phyloP scores from a whole-genome alignment of 2,888 invertebrate genomes.

The Odiellus spinosus region DNA sequence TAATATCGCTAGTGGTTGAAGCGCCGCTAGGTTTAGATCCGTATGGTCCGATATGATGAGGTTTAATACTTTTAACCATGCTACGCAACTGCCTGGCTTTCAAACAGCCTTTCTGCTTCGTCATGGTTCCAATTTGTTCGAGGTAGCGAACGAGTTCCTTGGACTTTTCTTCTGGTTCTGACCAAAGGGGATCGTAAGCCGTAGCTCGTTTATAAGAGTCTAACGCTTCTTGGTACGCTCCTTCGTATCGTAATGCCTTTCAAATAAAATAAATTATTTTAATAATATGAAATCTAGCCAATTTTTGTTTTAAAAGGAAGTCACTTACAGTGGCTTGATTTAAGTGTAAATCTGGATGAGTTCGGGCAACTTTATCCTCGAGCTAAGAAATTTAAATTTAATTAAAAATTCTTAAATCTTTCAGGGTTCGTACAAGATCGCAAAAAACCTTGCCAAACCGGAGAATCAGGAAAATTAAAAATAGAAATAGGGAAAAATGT shows the following conservation, averaged over 20 bases:
- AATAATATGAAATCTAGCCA: background rate
- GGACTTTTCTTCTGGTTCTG: slow-evolving; percentile 44
- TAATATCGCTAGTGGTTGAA: slow-evolving; percentile 36
- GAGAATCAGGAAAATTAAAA: too few relatives aligned
- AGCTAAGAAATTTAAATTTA: too few relatives aligned
- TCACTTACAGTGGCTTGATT: slow-evolving; percentile 63
- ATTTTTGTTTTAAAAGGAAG: too few relatives aligned
- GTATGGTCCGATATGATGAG: slow-evolving; percentile 54
- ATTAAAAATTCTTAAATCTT: too few relatives aligned
- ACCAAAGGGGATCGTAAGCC: slow-evolving; percentile 59
- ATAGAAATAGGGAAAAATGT: too few relatives aligned
- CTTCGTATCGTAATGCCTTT: slow-evolving; percentile 60
- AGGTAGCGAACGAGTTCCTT: slow-evolving; percentile 47
- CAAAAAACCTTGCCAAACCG: too few relatives aligned
- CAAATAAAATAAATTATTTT: slow-evolving; percentile 1
- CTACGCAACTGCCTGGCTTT: slow-evolving; percentile 53
- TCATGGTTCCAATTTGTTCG: slow-evolving; percentile 33
- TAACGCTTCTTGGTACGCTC: slow-evolving; percentile 52
- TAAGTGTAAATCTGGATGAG: slow-evolving; percentile 62
- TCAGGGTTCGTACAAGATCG: too few relatives aligned
- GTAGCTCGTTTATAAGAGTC: slow-evolving; percentile 49
- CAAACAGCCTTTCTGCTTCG: slow-evolving; percentile 40
- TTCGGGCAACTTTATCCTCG: slow-evolving; percentile 22
- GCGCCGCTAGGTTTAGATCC: slow-evolving; percentile 40
- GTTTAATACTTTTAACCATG: slow-evolving; percentile 39